These are phyloP conservation scores for Oxytorus armatus DNA, from an alignment of 2,888 invertebrate genomes.

Conservation along the genomic window DNA sequence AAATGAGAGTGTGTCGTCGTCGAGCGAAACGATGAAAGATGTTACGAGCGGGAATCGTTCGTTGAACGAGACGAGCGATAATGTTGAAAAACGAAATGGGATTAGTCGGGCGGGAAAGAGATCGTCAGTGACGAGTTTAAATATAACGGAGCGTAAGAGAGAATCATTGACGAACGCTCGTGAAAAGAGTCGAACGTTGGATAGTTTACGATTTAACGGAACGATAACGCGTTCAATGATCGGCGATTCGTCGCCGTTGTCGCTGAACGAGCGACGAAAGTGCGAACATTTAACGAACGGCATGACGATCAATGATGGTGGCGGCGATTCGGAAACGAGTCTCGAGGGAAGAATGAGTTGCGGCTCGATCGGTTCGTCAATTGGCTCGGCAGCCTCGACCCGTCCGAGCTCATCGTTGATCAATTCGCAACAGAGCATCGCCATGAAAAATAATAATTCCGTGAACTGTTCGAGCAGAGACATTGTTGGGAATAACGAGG, in stretches of 20 bases:
- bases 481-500: constrained; percentile 13
- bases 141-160: constrained; percentile 75
- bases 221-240: constrained; percentile 70
- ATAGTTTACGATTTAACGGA: constrained; percentile 70
- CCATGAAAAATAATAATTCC: constrained; percentile 68
- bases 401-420: constrained; percentile 79
- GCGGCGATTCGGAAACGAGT: constrained; percentile 75
- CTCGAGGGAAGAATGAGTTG: constrained; percentile 76
- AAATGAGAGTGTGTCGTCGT: too few relatives aligned
- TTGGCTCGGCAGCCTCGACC: constrained; percentile 74
- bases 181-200: constrained; percentile 78
- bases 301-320: constrained; percentile 57
- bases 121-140: constrained; percentile 78
- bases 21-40: neutral
- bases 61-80: neutral
- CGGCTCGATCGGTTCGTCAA: constrained; percentile 75
- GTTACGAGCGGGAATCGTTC: constrained; percentile 47
- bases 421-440: constrained; percentile 75
- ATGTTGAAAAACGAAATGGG: neutral
- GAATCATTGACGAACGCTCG: constrained; percentile 75
- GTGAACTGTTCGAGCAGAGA: constrained; percentile 11
- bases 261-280: constrained; percentile 76
- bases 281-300: constrained; percentile 67
- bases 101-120: constrained; percentile 71
- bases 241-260: constrained; percentile 76